phyloP scores from a whole-genome alignment of 2,113 vertebrate genomes.

The Callocephalon fimbriatum region DNA sequence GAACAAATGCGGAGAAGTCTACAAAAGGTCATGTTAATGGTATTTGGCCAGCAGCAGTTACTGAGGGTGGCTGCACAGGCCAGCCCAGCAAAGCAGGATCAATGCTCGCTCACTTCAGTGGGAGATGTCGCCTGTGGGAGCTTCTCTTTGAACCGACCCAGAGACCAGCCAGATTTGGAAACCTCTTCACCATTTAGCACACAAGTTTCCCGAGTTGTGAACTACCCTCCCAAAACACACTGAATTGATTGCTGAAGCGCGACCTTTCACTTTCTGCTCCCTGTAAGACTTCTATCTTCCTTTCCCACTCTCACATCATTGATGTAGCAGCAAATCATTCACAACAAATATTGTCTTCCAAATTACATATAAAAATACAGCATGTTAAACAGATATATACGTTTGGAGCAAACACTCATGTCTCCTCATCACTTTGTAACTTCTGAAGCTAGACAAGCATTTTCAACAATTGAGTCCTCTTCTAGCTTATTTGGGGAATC shows the following conservation, averaged over 20 bases:
- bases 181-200: background rate
- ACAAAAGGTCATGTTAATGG: background rate
- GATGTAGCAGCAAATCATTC: background rate
- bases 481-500: background rate
- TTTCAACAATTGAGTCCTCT: background rate
- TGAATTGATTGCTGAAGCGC: background rate
- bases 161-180: background rate
- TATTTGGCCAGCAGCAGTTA: background rate
- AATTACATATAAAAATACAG: background rate
- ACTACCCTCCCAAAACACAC: background rate
- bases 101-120: background rate
- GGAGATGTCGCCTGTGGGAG: rapidly evolving
- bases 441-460: background rate
- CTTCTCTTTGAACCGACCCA: background rate
- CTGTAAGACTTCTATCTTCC: background rate
- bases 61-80: background rate
- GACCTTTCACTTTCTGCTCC: background rate
- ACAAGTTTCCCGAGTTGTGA: background rate
- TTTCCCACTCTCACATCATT: background rate
- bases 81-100: background rate
- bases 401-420: background rate
- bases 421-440: background rate
- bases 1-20: background rate
- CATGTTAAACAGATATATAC: background rate
- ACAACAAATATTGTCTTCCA: background rate